Evolutionary conservation across 2,888 invertebrate genomes (phyloP), one percentile per base, ranked within the genome.

Genomic region (Phalera bucephala): DNA sequence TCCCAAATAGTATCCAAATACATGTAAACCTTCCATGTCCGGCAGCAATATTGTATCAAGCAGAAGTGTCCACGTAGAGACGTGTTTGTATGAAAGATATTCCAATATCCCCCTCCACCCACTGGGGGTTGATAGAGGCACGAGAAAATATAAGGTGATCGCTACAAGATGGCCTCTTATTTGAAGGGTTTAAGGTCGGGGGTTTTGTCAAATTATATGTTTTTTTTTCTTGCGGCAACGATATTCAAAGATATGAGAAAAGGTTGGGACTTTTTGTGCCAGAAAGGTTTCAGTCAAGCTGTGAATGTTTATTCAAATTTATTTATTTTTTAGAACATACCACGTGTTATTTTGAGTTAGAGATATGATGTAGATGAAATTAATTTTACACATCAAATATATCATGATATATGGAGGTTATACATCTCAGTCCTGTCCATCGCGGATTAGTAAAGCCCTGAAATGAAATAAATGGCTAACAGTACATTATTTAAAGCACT

Each of bases 41-140:
- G 43, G 44, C 64, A 75, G 80, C 86, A 86, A 88, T 88, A 87
- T 87, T 87, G 86, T 86, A 85, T 81, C 80, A 80, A 81, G 81
- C 72, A 74, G 82, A 83, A 84, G 80, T 84, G 83, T 88, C 88
- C 89, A 87, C 88, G 86, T 86, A 80, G 75, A 80, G 75, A 82
- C 80, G 87, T 90, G 89, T 89, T 90, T 90, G 89, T 89, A 87
- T 88, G 89, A 88, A 87, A 90, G 88, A 90, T 90, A 90, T 90
- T 90, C 88, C 89, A 89, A 90, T 90, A 89, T 81, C 76, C 68
- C 51, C 48, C 36, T 31, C 43, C 44, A 45, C 58, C 46, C 45
- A 3, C 35, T 38, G 48, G 52, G 41, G 51, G 52, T 45, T 49
- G 53, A 49, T 49, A 52, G 58, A 56, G 63, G 59, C 27, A 27